These are phyloP conservation scores for Agonum fuliginosum DNA, from an alignment of 2,888 invertebrate genomes.

Conservation along the genomic window DNA sequence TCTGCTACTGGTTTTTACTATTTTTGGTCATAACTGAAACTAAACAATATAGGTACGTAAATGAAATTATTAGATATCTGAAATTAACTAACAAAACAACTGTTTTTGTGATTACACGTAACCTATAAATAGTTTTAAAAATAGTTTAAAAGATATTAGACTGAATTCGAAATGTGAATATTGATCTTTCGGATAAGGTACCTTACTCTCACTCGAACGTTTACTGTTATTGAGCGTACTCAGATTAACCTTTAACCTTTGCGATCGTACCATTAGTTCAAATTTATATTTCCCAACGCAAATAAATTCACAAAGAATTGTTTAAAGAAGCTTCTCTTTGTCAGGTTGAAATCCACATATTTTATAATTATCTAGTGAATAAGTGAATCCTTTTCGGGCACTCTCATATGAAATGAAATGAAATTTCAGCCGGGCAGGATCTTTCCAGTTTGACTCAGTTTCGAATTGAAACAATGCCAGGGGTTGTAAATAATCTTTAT, in stretches of 20 bases:
- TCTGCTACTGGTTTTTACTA: no score
- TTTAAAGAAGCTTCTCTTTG: neutral
- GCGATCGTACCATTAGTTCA: conserved; percentile 5
- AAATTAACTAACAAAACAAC: no score
- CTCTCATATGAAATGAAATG: neutral
- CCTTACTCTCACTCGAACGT: no score
- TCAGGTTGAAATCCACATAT: conserved; percentile 4
- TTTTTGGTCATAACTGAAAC: no score
- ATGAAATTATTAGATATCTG: no score
- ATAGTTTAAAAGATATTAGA: neutral
- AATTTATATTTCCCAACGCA: conserved; percentile 14
- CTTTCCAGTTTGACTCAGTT: neutral
- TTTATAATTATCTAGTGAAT: neutral
- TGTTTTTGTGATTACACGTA: no score
- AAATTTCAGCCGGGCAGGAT: neutral
- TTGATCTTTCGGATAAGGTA: neutral
- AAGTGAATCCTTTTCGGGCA: neutral
- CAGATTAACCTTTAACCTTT: conserved; percentile 27
- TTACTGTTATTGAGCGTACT: neutral
- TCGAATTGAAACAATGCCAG: conserved; percentile 17
- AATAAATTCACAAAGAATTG: conserved; percentile 9
- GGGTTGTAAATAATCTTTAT: conserved; percentile 17
- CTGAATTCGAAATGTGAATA: neutral
- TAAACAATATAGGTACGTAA: no score
- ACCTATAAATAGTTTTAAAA: no score